Conservation (phyloP, 2,113 vertebrate species). For the Caranx melampygus region DNA sequence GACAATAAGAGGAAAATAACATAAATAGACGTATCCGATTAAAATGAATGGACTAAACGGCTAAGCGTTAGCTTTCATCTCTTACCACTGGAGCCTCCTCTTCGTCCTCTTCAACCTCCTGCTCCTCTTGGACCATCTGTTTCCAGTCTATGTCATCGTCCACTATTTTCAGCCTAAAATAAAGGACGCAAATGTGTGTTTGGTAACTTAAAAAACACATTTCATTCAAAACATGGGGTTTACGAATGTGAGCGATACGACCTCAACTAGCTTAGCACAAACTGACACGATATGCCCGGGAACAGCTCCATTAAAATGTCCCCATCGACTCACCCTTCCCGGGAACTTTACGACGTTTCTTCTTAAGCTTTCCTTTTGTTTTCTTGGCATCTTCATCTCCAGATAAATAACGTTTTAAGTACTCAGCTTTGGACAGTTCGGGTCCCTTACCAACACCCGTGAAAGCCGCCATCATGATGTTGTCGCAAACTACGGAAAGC, state of each 20-base stretch:
- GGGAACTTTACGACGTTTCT: constrained; percentile 70
- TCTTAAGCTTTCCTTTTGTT: constrained; percentile 78
- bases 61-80: background rate
- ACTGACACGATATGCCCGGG: background rate
- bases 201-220: background rate
- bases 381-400: constrained; percentile 66
- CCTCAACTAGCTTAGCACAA: constrained; percentile 17
- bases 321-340: constrained; percentile 73
- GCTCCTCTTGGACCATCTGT: constrained; percentile 77
- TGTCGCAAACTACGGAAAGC: constrained; percentile 60
- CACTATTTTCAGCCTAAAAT: constrained; percentile 92
- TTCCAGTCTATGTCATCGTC: constrained; percentile 95
- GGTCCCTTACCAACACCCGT: constrained; percentile 41
- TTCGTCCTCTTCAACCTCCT: constrained; percentile 80
- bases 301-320: background rate
- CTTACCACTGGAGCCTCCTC: constrained; percentile 91
- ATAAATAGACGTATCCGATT: background rate
- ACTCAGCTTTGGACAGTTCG: constrained; percentile 83
- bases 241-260: background rate
- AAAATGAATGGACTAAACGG: constrained; percentile 16
- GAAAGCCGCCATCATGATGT: constrained; percentile 78
- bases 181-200: background rate
- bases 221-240: background rate
- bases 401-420: constrained; percentile 85
- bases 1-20: background rate